These are phyloP conservation scores for Salvelinus fontinalis DNA, from an alignment of 2,113 vertebrate genomes.

Conservation along the genomic window DNA sequence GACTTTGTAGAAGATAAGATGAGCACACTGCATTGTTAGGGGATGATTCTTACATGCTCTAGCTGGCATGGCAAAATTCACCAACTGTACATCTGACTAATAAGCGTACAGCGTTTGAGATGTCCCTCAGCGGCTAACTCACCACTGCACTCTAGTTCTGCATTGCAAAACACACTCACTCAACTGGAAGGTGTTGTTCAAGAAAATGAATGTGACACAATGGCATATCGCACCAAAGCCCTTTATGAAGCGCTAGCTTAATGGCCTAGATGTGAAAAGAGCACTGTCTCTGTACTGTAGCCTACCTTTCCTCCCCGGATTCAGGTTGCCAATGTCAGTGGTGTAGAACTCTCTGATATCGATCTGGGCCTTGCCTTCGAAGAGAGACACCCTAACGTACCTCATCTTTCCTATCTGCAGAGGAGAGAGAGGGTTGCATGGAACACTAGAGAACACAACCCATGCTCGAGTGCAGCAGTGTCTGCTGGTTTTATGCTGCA, in stretches of 20 bases:
- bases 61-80: slow-evolving; percentile 34
- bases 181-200: slow-evolving; percentile 57
- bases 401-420: slow-evolving; percentile 87
- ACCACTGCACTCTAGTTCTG: slow-evolving; percentile 43
- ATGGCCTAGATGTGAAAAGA: slow-evolving; percentile 62
- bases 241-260: slow-evolving; percentile 55
- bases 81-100: slow-evolving; percentile 46
- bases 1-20: slow-evolving; percentile 10
- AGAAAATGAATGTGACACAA: slow-evolving; percentile 59
- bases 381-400: slow-evolving; percentile 84
- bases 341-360: slow-evolving; percentile 84
- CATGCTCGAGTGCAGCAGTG: background rate
- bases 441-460: background rate
- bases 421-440: background rate
- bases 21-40: slow-evolving; percentile 22
- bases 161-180: slow-evolving; percentile 56
- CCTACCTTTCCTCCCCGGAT: slow-evolving; percentile 84
- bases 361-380: slow-evolving; percentile 83
- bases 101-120: slow-evolving; percentile 46
- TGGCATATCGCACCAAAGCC: slow-evolving; percentile 54
- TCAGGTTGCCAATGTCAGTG: slow-evolving; percentile 83
- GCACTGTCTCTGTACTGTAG: slow-evolving; percentile 19
- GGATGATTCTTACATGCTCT: slow-evolving; percentile 41
- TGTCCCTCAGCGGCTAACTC: slow-evolving; percentile 57
- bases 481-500: background rate